A percentile compares a stretch with the other conserved stretches of the same genome.
Conservation (phyloP, 2,888 invertebrate genomes). For the Bugulina stolonifera region DNA sequence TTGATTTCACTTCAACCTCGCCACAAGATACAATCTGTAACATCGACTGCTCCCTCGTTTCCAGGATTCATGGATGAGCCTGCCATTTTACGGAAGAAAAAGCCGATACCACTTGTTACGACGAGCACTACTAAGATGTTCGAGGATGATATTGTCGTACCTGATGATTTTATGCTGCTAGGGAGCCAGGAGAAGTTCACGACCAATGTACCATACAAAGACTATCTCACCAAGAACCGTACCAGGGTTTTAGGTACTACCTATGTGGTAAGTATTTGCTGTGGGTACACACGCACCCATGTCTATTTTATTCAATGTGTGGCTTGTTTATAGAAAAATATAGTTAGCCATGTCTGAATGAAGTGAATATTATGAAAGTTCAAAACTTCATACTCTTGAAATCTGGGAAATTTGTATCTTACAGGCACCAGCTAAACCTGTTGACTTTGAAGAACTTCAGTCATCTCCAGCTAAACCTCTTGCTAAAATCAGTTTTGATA, state of each 20-base stretch:
- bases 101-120: conserved; percentile 34
- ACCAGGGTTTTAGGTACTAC: conserved; percentile 22
- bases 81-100: conserved; percentile 43
- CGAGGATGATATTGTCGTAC: conserved; percentile 23
- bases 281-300: too few relatives aligned
- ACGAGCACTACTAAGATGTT: conserved; percentile 27
- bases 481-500: conserved; percentile 26
- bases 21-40: too few relatives aligned
- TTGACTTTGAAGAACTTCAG: conserved; percentile 16
- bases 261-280: background rate
- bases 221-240: conserved; percentile 19
- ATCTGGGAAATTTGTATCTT: background rate
- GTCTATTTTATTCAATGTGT: too few relatives aligned
- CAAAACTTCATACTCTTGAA: background rate
- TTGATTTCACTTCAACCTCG: too few relatives aligned
- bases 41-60: too few relatives aligned
- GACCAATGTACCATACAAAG: conserved; percentile 39
- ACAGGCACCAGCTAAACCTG: conserved; percentile 12
- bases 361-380: too few relatives aligned
- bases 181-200: conserved; percentile 48
- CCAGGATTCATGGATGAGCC: conserved; percentile 35
- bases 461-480: conserved; percentile 17
- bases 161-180: conserved; percentile 42
- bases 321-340: too few relatives aligned
- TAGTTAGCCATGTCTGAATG: too few relatives aligned